phyloP scores from a whole-genome alignment of 2,797 vertebrate genomes.

The Chloroceryle inda region DNA sequence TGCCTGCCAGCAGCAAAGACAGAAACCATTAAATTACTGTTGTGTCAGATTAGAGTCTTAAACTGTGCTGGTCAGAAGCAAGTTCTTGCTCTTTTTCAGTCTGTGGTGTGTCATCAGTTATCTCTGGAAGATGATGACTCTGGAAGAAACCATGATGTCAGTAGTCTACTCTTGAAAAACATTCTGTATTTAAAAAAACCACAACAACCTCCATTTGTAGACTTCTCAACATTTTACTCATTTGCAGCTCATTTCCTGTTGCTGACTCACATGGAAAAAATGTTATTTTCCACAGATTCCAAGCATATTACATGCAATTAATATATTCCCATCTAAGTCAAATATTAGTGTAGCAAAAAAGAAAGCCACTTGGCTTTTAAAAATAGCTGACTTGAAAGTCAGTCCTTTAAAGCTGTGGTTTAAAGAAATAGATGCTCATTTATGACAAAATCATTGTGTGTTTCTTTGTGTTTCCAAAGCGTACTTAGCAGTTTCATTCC shows the following conservation, averaged over 20 bases:
- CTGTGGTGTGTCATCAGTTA: background rate
- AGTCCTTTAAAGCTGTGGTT: background rate
- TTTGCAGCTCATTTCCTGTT: constrained; percentile 48
- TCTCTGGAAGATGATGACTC: background rate
- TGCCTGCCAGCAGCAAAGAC: background rate
- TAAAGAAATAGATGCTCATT: background rate
- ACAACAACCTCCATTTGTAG: background rate
- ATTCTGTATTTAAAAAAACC: background rate
- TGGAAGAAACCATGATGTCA: constrained; percentile 32
- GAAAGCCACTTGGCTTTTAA: background rate
- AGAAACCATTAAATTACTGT: background rate
- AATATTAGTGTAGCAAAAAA: background rate
- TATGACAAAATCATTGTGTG: background rate
- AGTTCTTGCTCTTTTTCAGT: constrained; percentile 1
- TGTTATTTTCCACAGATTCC: constrained; percentile 53
- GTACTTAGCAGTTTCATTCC: background rate
- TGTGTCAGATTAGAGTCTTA: background rate
- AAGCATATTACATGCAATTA: constrained; percentile 33
- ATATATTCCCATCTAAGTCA: constrained; percentile 23
- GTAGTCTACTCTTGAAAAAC: constrained; percentile 24
- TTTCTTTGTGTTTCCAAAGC: background rate
- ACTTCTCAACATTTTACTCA: constrained; percentile 33
- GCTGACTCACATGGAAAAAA: constrained; percentile 64
- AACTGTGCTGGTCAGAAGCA: background rate
- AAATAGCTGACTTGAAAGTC: constrained; percentile 21